Evolutionary conservation across 2,113 vertebrate species (phyloP).

Genomic region (Varanus salvator): DNA sequence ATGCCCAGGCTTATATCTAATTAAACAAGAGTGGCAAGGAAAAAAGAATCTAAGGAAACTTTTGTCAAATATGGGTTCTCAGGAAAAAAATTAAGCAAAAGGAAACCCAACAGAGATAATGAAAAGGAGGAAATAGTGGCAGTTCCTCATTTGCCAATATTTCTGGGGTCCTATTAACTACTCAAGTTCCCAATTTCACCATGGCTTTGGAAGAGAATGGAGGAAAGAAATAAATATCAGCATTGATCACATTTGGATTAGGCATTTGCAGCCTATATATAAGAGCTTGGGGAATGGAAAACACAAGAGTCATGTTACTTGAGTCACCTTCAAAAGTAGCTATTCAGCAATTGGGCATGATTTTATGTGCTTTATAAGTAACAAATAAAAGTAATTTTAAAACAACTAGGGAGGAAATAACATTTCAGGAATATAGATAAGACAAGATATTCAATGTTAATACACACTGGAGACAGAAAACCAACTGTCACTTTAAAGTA

Average conservation of each 20-base stretch:
- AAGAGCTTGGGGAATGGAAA: neutral
- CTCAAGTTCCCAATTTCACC: neutral
- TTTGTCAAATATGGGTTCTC: neutral
- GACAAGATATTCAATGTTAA: neutral
- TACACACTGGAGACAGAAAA: neutral
- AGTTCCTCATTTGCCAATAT: neutral
- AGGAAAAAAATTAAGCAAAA: neutral
- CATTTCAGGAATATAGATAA: neutral
- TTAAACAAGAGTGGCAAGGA: neutral
- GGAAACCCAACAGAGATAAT: neutral
- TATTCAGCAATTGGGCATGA: neutral
- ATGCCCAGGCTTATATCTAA: neutral
- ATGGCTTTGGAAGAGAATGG: neutral
- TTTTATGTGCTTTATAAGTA: neutral
- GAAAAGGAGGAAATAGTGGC: neutral
- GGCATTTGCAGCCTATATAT: neutral
- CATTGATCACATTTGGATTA: neutral
- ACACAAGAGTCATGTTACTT: neutral
- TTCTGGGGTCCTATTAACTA: neutral
- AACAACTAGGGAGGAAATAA: neutral
- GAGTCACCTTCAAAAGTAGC: slow-evolving; percentile 1
- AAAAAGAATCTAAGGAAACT: neutral
- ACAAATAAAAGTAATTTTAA: neutral
- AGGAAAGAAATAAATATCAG: neutral
- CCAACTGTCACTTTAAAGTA: neutral